Base-by-base conservation (phyloP, 2,888 invertebrate species). In the Macroteleia sp. region DNA sequence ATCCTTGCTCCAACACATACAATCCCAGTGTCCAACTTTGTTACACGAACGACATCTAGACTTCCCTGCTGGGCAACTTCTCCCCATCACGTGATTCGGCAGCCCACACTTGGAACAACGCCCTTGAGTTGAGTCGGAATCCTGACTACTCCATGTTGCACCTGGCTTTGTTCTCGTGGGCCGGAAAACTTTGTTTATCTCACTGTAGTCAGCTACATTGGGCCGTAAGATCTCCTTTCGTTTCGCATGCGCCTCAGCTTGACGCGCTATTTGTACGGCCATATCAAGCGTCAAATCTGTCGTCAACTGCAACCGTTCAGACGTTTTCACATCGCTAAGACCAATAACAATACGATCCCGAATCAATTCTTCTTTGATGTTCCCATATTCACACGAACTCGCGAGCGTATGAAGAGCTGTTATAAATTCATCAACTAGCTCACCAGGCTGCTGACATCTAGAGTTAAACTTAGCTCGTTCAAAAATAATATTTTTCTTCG, bases 311-410 rank as follows among this genome's bases (percentile, higher is more conserved):
- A 48, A 8, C 9, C 48, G 28, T n/a, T 48, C 48, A 16, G 48
- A 48, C 5, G 48, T 48, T 16, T 48, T 48, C 9, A 9, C 30
- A 48, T 48, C 30, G 14, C 44, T 17, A 41, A 41, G 44, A 44
- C 84, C 85, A 6, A 84, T 81, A 12, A 82, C 77, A 52, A 86
- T 85, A 17, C 81, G 66, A 59, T 86, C 85, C 34, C 85, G 64
- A 10, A 86, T 85, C 9, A 86, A 56, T 25, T 84, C 77, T 8
- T 85, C 30, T 30, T 30, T 30, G 10, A 30, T 30, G 30, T 30
- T 30, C 30, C 82, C 79, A 50, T 81, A 85, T 2, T 85, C 75
- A n/a, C 39, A 39, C 39, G 4, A 22, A 34, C 82, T 79, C 3
- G 82, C 82, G 20, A 83, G 42, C 1, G 66, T 71, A 39, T 85